phyloP scores from a whole-genome alignment of 2,797 vertebrate species.

The Arctocebus calabarensis region DNA sequence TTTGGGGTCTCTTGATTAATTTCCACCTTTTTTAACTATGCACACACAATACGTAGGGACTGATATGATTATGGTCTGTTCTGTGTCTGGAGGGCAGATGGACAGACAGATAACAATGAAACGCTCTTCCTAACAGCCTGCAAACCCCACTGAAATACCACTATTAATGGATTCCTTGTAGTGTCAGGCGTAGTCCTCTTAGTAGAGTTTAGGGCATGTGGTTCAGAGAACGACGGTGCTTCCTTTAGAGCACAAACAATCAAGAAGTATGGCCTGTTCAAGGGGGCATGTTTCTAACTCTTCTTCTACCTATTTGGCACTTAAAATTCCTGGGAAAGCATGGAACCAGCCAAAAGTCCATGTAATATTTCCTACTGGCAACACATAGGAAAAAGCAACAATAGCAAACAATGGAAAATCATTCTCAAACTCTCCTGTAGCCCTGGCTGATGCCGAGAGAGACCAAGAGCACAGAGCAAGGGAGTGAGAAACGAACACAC shows the following conservation, averaged over 20 bases:
- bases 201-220: background rate
- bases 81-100: background rate
- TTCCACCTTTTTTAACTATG: background rate
- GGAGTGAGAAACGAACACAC: background rate
- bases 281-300: background rate
- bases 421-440: background rate
- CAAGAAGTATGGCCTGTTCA: background rate
- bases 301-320: background rate
- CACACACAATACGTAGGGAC: background rate
- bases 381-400: background rate
- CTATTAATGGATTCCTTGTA: fast-evolving
- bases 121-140: background rate
- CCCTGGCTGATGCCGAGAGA: background rate
- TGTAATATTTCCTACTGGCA: background rate
- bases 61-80: background rate
- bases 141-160: background rate
- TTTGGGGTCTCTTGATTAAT: constrained; percentile 35
- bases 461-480: background rate
- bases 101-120: background rate
- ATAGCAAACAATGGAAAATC: background rate
- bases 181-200: background rate
- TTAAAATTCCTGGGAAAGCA: background rate
- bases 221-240: background rate
- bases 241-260: background rate
- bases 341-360: background rate